Evolutionary conservation across 1,140 invertebrate species (phyloP).

Genomic region (Sitobion miscanthi): DNA sequence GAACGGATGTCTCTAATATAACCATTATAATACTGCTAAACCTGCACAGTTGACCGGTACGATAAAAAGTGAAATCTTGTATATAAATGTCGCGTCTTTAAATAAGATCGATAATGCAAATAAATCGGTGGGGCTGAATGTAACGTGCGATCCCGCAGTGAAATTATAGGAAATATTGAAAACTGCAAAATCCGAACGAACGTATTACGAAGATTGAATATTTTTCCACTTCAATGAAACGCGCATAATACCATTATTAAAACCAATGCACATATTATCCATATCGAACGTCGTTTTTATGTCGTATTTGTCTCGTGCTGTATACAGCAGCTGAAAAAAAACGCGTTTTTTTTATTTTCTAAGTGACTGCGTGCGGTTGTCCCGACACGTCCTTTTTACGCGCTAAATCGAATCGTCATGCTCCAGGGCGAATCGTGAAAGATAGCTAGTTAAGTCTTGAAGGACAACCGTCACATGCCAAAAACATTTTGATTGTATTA

Average conservation of each 20-base stretch:
- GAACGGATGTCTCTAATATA: not conserved
- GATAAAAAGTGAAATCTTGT: not conserved
- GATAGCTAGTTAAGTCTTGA: constrained; percentile 48
- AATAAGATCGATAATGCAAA: not conserved
- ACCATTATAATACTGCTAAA: not conserved
- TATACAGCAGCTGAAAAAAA: constrained; percentile 42
- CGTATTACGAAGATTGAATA: constrained; percentile 15
- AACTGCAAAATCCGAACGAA: not conserved
- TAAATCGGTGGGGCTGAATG: not conserved
- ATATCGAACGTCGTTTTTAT: not conserved
- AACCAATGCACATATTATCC: not conserved
- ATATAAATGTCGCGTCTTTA: not conserved
- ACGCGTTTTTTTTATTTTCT: constrained; percentile 15
- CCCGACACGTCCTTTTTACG: constrained; percentile 42
- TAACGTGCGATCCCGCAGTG: not conserved
- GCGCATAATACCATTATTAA: not conserved
- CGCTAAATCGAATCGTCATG: constrained; percentile 46
- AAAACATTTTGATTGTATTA: constrained; percentile 34
- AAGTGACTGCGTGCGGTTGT: constrained; percentile 49
- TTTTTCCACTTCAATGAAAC: constrained; percentile 36
- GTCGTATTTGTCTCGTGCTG: constrained; percentile 25
- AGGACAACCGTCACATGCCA: constrained; percentile 40
- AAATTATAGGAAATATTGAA: not conserved
- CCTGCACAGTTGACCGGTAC: not conserved
- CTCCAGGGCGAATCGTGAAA: constrained; percentile 45